Evolutionary conservation across 2,113 vertebrate species (phyloP).

Genomic region (Trichechus manatus): DNA sequence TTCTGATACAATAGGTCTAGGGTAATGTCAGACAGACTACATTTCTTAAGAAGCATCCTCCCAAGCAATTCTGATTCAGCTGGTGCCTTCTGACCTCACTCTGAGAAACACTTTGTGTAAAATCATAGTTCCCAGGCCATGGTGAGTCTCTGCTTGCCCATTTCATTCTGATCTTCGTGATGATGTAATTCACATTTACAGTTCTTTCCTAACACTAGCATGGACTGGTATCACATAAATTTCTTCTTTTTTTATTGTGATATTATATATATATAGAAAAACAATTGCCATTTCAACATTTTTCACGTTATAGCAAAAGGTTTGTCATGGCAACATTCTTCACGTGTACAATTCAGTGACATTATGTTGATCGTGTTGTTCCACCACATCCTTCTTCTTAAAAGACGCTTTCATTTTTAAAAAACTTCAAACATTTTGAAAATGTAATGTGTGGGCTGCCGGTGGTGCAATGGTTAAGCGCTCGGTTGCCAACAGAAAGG

Average conservation of each 20-base stretch:
- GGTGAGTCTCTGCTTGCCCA: background rate
- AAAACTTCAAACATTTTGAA: background rate
- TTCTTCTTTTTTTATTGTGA: background rate
- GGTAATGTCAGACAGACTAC: background rate
- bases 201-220: background rate
- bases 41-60: background rate
- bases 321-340: background rate
- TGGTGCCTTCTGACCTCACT: background rate
- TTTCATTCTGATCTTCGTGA: background rate
- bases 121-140: background rate
- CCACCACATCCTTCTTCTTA: background rate
- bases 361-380: background rate
- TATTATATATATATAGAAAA: background rate
- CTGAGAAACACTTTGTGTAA: background rate
- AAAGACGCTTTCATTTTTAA: background rate
- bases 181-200: background rate
- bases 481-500: background rate
- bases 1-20: background rate
- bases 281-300: background rate
- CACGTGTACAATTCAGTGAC: background rate
- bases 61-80: background rate
- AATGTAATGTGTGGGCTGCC: background rate
- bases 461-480: background rate
- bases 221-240: background rate
- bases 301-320: background rate